Evolutionary conservation across 2,888 invertebrate genomes (phyloP).

Genomic region (Disparrhopalites patrizii): DNA sequence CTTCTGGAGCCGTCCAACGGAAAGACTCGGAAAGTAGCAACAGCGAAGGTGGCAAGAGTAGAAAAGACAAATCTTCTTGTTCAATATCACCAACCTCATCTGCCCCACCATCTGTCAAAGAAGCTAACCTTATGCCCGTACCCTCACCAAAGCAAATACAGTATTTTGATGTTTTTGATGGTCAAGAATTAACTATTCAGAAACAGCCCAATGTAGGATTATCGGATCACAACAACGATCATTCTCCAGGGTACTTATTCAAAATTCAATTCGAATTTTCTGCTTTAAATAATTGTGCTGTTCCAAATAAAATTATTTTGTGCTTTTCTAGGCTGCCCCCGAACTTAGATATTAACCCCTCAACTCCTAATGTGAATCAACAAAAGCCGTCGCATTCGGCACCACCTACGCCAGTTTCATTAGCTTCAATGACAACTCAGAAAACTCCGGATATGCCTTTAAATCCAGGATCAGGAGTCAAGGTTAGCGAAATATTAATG

Average conservation of each 20-base stretch:
- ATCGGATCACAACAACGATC: constrained; percentile 45
- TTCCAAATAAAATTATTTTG: not conserved
- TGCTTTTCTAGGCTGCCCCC: constrained; percentile 47
- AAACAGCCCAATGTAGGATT: constrained; percentile 73
- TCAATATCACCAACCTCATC: constrained; percentile 49
- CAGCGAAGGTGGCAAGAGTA: constrained; percentile 49
- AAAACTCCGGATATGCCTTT: constrained; percentile 41
- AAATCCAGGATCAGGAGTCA: constrained; percentile 40
- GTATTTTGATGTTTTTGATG: constrained; percentile 91
- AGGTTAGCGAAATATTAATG: constrained; percentile 29
- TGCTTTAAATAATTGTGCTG: no score
- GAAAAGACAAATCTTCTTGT: constrained; percentile 49
- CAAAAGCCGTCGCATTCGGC: constrained; percentile 51
- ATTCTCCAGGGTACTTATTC: constrained; percentile 45
- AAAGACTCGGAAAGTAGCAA: constrained; percentile 51
- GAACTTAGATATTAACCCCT: constrained; percentile 50
- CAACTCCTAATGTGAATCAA: constrained; percentile 49
- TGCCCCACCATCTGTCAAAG: constrained; percentile 60
- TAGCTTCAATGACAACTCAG: constrained; percentile 51
- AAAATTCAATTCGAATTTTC: not conserved
- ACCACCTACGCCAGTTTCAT: constrained; percentile 56
- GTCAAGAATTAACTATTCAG: constrained; percentile 92
- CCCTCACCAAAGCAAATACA: constrained; percentile 95
- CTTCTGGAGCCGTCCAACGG: constrained; percentile 50
- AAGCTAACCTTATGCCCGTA: constrained; percentile 89